Evolutionary conservation across 2,888 invertebrate genomes (phyloP).

Genomic region (Cephus pygmeus): DNA sequence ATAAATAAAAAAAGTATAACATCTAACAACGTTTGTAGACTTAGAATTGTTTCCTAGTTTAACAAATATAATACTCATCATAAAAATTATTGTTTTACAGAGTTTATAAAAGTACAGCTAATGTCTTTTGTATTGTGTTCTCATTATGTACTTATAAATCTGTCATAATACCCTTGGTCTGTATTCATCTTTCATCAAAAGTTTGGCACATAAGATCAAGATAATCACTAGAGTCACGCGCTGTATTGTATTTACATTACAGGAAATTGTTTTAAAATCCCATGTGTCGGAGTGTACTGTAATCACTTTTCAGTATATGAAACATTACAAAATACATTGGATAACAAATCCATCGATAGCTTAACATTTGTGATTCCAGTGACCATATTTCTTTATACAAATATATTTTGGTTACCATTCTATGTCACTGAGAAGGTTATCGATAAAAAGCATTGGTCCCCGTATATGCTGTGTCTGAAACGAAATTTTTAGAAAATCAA

Average conservation of each 20-base stretch:
- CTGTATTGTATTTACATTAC: background rate
- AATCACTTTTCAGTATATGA: too few relatives aligned
- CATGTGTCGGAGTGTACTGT: too few relatives aligned
- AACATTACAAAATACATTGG: too few relatives aligned
- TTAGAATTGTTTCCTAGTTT: background rate
- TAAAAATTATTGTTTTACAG: background rate
- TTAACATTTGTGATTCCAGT: too few relatives aligned
- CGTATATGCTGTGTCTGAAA: too few relatives aligned
- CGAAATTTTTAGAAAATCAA: too few relatives aligned
- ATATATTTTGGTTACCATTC: too few relatives aligned
- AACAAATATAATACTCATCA: background rate
- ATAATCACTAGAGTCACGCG: background rate
- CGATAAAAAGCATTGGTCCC: too few relatives aligned
- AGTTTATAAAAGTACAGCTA: background rate
- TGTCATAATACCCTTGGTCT: background rate
- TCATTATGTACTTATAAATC: background rate
- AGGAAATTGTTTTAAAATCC: background rate
- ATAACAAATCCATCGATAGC: too few relatives aligned
- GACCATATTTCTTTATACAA: too few relatives aligned
- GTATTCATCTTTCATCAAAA: background rate
- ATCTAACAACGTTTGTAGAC: background rate
- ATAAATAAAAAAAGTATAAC: slow-evolving; percentile 29
- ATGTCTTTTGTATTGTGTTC: background rate
- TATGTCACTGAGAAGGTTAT: too few relatives aligned
- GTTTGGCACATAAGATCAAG: background rate